phyloP scores from a whole-genome alignment of 2,888 invertebrate species.

The Halictus ligatus region DNA sequence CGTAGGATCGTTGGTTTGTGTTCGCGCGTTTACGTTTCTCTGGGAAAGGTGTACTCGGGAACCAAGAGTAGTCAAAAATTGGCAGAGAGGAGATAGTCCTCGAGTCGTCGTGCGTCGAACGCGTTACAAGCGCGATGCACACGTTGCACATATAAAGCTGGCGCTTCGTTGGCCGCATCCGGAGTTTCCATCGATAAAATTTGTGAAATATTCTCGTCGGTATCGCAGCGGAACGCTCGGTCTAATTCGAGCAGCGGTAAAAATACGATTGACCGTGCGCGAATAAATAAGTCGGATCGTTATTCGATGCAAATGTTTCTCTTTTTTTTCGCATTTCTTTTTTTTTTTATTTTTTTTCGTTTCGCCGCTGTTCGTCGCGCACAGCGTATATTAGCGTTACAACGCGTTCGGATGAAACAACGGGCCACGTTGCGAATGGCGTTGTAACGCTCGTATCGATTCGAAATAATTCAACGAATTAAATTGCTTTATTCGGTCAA shows the following conservation, averaged over 20 bases:
- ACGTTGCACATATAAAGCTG: background rate
- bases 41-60: background rate
- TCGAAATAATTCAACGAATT: constrained; percentile 16
- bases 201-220: constrained; percentile 17
- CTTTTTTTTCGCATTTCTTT: background rate
- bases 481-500: constrained; percentile 9
- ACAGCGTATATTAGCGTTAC: background rate
- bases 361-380: background rate
- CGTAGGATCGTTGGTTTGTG: background rate
- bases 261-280: background rate
- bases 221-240: constrained; percentile 19
- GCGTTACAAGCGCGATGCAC: background rate
- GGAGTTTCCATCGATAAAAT: constrained; percentile 8
- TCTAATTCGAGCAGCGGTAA: constrained; percentile 17
- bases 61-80: background rate
- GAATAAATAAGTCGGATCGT: constrained; percentile 16
- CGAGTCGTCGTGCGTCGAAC: background rate
- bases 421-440: background rate
- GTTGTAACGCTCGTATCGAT: background rate
- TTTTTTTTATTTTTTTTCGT: background rate
- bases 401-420: background rate
- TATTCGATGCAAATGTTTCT: constrained; percentile 14
- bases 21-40: background rate
- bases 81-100: background rate
- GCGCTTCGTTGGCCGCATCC: background rate